phyloP scores from a whole-genome alignment of 2,888 invertebrate genomes.

The Pomacea canaliculata region DNA sequence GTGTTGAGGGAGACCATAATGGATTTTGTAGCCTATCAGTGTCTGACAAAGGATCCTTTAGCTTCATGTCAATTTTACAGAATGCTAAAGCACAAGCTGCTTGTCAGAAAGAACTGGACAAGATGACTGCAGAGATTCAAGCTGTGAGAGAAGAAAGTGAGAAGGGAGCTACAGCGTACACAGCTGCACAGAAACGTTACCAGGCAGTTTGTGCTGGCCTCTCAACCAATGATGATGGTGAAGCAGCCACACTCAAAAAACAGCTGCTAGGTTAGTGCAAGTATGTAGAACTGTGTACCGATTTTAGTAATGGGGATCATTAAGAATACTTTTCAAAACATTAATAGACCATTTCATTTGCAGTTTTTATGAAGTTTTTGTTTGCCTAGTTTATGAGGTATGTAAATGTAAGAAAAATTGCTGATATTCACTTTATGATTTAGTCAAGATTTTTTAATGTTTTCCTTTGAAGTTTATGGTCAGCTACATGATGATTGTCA shows the following conservation, averaged over 20 bases:
- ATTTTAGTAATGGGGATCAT: background rate
- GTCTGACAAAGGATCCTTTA: no score
- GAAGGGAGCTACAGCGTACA: slow-evolving; percentile 78
- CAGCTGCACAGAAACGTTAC: slow-evolving; percentile 82
- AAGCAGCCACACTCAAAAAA: slow-evolving; percentile 85
- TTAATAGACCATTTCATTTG: background rate
- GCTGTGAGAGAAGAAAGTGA: slow-evolving; percentile 79
- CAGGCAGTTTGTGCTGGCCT: slow-evolving; percentile 88
- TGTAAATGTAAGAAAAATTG: no score
- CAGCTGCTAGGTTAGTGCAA: slow-evolving; percentile 82
- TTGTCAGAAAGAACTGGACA: slow-evolving; percentile 74
- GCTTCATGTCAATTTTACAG: slow-evolving; percentile 43
- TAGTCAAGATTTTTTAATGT: no score
- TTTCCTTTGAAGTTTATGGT: no score
- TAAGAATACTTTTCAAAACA: background rate
- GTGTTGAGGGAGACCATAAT: no score
- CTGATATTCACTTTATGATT: no score
- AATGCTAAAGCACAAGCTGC: slow-evolving; percentile 74
- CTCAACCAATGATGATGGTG: slow-evolving; percentile 82
- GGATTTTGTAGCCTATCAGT: no score
- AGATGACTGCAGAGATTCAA: slow-evolving; percentile 76
- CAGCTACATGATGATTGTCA: no score
- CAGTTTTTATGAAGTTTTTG: background rate
- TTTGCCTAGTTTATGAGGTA: no score
- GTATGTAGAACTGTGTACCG: no score